These are phyloP conservation scores for Pegoplata infirma DNA, from an alignment of 2,888 invertebrate genomes.

Conservation along the genomic window DNA sequence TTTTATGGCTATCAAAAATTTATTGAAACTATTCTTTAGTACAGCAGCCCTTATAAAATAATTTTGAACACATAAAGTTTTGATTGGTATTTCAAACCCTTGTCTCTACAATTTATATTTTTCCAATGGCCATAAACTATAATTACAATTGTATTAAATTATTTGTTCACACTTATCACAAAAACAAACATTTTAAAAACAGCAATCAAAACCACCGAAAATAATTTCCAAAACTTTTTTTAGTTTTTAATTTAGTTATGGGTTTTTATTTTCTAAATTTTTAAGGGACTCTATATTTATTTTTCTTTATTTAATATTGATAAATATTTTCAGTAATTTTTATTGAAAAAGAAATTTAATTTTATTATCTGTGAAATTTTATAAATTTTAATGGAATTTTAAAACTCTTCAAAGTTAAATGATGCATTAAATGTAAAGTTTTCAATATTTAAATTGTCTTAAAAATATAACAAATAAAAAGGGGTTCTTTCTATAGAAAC, in stretches of 20 bases:
- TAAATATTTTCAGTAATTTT: not conserved
- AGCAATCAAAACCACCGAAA: not conserved
- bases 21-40: not conserved
- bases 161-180: conserved; percentile 45
- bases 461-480: conserved; percentile 9
- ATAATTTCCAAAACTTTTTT: no score
- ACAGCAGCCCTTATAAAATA: not conserved
- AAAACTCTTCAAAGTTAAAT: conserved; percentile 28
- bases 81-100: not conserved
- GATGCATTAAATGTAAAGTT: conserved; percentile 13
- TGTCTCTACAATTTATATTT: not conserved
- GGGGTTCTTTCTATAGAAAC: conserved; percentile 18
- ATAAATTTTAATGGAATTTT: not conserved
- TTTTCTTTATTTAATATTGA: not conserved
- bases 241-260: conserved; percentile 27
- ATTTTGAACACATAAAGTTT: not conserved
- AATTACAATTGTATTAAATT: conserved; percentile 24
- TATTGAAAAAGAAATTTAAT: conserved; percentile 11
- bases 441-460: conserved; percentile 6
- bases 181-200: not conserved
- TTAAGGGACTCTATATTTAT: not conserved
- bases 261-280: not conserved
- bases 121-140: conserved; percentile 36
- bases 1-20: conserved; percentile 23
- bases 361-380: conserved; percentile 32